phyloP scores from a whole-genome alignment of 2,113 vertebrate species.

The Notarius lentiginosus region DNA sequence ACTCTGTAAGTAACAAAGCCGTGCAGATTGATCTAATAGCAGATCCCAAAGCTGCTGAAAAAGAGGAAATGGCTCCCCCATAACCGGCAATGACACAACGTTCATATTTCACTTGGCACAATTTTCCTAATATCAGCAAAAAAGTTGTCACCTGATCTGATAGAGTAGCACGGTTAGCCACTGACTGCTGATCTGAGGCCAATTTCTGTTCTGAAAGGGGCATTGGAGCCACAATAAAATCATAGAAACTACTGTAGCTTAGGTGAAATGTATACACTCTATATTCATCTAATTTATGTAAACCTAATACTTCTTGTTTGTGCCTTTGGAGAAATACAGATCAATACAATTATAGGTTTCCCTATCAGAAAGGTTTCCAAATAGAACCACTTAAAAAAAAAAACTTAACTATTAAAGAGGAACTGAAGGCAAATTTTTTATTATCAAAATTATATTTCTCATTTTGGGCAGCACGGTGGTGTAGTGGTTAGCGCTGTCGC shows the following conservation, averaged over 20 bases:
- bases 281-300: background rate
- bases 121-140: constrained; percentile 35
- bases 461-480: too few relatives aligned
- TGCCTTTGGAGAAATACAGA: background rate
- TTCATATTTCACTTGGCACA: constrained; percentile 20
- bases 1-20: background rate
- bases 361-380: background rate
- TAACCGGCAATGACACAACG: background rate
- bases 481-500: too few relatives aligned
- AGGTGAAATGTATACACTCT: background rate
- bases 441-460: too few relatives aligned
- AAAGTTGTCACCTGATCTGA: background rate
- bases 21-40: background rate
- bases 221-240: background rate
- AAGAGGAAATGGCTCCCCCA: background rate
- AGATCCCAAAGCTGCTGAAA: constrained; percentile 18
- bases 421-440: background rate
- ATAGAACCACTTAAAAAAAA: background rate
- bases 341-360: background rate
- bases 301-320: background rate
- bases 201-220: background rate
- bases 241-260: background rate
- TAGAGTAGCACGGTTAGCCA: background rate
- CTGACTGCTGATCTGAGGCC: background rate
- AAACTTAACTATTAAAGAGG: background rate